Percentiles rank a stretch among this genome's conserved stretches.
These are phyloP conservation scores for Sthenelais limicola DNA, from an alignment of 2,888 invertebrate species.

Conservation along the genomic window DNA sequence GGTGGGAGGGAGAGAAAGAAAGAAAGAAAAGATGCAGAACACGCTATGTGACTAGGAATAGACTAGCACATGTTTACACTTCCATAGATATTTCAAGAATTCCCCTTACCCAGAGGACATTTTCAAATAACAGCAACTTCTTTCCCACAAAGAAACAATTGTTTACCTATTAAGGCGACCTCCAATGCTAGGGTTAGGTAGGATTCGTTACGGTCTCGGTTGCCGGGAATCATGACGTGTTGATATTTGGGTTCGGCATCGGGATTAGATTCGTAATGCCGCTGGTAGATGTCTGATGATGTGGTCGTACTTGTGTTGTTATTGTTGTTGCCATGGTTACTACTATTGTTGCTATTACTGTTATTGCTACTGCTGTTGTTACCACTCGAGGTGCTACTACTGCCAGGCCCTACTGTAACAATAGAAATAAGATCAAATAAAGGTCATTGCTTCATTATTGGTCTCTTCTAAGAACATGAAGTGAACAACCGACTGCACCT, in stretches of 20 bases:
- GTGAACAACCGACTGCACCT: too few relatives aligned
- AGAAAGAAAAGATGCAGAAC: too few relatives aligned
- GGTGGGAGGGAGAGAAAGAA: too few relatives aligned
- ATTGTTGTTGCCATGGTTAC: background rate
- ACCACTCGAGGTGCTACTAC: slow-evolving; percentile 13
- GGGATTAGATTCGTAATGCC: slow-evolving; percentile 7
- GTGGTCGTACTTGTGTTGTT: slow-evolving; percentile 36
- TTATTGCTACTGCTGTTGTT: slow-evolving; percentile 18
- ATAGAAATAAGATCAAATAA: too few relatives aligned
- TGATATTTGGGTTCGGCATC: slow-evolving; percentile 75
- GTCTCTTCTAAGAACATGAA: too few relatives aligned
- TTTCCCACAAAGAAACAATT: background rate
- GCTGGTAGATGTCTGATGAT: slow-evolving; percentile 51
- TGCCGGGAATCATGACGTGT: slow-evolving; percentile 83
- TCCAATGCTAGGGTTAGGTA: slow-evolving; percentile 83
- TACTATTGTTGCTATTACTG: slow-evolving; percentile 29
- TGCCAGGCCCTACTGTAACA: slow-evolving; percentile 25
- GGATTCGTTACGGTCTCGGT: slow-evolving; percentile 81
- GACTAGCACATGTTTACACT: too few relatives aligned
- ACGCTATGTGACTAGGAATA: background rate
- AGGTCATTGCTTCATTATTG: too few relatives aligned
- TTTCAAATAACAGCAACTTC: background rate
- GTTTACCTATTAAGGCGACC: slow-evolving; percentile 80
- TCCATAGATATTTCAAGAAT: too few relatives aligned
- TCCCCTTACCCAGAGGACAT: too few relatives aligned